phyloP scores from a whole-genome alignment of 1,140 invertebrate genomes.

The Caerostris darwini region DNA sequence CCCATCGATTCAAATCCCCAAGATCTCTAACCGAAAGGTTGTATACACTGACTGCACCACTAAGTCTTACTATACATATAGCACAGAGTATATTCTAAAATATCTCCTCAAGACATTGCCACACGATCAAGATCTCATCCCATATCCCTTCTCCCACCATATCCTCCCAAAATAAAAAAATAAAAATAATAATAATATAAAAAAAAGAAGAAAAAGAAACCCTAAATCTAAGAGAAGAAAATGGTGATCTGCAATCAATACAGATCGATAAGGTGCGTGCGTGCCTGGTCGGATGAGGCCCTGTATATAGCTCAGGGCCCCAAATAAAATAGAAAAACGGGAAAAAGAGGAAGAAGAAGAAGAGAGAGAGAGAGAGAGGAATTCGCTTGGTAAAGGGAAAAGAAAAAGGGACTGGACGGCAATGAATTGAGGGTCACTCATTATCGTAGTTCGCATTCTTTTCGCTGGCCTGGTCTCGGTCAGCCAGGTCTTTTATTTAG shows the following conservation, averaged over 20 bases:
- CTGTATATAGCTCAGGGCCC: conserved; percentile 57
- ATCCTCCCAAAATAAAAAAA: not conserved
- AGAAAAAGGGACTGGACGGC: not conserved
- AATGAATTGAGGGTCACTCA: conserved; percentile 76
- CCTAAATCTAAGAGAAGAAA: conserved; percentile 51
- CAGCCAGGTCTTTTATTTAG: conserved; percentile 41
- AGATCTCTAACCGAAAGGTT: conserved; percentile 2
- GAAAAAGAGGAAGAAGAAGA: not conserved
- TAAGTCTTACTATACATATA: not conserved
- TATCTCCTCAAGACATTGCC: conserved; percentile 3
- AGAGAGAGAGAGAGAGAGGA: not conserved
- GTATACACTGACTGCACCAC: not conserved
- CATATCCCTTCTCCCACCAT: not conserved
- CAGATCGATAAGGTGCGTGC: conserved; percentile 53
- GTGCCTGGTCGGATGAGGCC: conserved; percentile 27
- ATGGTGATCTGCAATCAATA: conserved; percentile 74
- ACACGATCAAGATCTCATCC: conserved; percentile 51
- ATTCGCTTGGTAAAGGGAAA: conserved; percentile 30
- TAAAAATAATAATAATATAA: too few relatives aligned
- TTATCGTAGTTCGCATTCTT: conserved; percentile 71
- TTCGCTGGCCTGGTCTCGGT: conserved; percentile 41
- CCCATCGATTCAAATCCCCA: not conserved
- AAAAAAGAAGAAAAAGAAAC: not conserved
- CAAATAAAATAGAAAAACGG: conserved; percentile 55
- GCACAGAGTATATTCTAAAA: conserved; percentile 1